Evolutionary conservation across 2,888 invertebrate species (phyloP).

Genomic region (Chloroclystis v-ata): DNA sequence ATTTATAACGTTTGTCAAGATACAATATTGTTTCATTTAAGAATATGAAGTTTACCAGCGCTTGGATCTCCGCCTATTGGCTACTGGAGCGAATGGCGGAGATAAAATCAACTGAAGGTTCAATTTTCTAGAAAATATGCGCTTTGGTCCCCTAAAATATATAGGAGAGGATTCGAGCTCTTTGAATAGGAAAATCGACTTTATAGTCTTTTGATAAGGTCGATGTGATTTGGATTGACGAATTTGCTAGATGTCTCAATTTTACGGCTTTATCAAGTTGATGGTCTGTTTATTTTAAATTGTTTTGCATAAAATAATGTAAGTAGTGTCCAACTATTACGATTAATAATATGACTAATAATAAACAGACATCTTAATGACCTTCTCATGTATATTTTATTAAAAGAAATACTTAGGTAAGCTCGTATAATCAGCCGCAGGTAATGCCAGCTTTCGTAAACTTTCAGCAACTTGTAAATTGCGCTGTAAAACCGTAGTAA

Average conservation of each 20-base stretch:
- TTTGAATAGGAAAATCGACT: neutral
- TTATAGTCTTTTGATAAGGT: neutral
- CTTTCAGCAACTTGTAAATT: slow-evolving; percentile 58
- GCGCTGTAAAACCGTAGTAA: slow-evolving; percentile 42
- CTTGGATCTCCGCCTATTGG: slow-evolving; percentile 9
- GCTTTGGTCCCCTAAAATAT: slow-evolving; percentile 18
- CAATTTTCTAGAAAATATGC: slow-evolving; percentile 26
- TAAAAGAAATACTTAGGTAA: neutral
- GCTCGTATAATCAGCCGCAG: slow-evolving; percentile 26
- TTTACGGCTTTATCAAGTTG: too few relatives aligned
- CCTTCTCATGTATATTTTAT: too few relatives aligned
- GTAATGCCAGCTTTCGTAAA: slow-evolving; percentile 40
- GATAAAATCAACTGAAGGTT: slow-evolving; percentile 22
- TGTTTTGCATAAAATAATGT: too few relatives aligned
- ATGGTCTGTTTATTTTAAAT: too few relatives aligned
- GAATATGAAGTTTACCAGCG: too few relatives aligned
- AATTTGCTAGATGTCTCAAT: neutral
- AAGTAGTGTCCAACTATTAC: too few relatives aligned
- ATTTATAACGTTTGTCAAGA: too few relatives aligned
- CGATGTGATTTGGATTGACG: neutral
- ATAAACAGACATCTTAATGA: too few relatives aligned
- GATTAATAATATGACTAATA: too few relatives aligned
- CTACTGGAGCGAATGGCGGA: slow-evolving; percentile 24
- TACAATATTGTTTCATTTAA: too few relatives aligned
- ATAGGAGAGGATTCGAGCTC: slow-evolving; percentile 3